Base-by-base conservation (phyloP, 92 coral and sea anemone genomes). In the Palythoa grandis region DNA sequence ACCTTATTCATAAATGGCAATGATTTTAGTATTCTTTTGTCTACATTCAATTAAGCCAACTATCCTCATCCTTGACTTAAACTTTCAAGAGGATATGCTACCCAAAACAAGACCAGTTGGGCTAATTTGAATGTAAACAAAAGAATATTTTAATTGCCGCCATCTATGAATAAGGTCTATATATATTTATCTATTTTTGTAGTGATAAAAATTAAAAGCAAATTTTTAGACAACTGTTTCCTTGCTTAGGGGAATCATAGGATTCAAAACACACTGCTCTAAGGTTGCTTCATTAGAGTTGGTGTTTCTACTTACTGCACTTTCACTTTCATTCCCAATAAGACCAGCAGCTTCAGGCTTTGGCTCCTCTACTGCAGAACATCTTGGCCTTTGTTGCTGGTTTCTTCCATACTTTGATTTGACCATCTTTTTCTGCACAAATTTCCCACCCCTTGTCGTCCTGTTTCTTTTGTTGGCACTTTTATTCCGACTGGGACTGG, bases 211-310 rank as follows among this genome's bases (percentile, higher is more conserved):
- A 3, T 1, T 10, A 67, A 10, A 24, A 3, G 11, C 7, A 13
- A 29, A 11, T n/a, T 65, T 52, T 80, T 53, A 80, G 1, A 80
- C 85, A 8, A 80, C 85, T 23, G 85, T 80, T 66, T 80, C 85
- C 74, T 80, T 80, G 57, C 65, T 80, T n/a, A 80, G 48, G 56
- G 74, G 70, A 63, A 80, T 37, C 8, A 48, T 25, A 1, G 85
- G 0, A 14, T 65, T 66, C 57, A 47, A 65, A 52, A 58, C 66
- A 25, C 74, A 65, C 23, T 50, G 56, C 61, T 47, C 61, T 63
- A 56, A 25, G 3, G 7, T 58, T 20, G 20, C 57, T 24, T 66
- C 82, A 76, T 7, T 17, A 11, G 25, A 13, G 17, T 25, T 35
- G 11, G 66, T 70, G 47, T 19, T 66, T 11, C 60, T 67, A 60